Percentiles rank a stretch among this genome's conserved stretches.
These are phyloP conservation scores for Drosophila imparisetae DNA, from an alignment of 2,888 invertebrate species.

Conservation along the genomic window DNA sequence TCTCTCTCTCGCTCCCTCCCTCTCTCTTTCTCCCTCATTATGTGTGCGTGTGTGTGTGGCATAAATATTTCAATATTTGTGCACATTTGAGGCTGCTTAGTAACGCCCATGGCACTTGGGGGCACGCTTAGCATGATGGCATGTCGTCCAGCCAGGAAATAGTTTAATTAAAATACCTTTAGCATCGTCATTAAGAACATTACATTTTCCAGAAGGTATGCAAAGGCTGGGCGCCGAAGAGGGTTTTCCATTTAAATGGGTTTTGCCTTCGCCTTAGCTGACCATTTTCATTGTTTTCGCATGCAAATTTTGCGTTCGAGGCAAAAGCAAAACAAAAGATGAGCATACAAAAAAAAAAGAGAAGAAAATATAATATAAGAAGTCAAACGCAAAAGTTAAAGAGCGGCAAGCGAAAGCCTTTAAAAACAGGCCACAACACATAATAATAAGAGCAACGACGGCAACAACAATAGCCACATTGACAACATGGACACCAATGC, in stretches of 20 bases:
- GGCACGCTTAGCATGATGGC: conserved; percentile 20
- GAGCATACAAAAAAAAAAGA: conserved; percentile 26
- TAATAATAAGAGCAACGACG: conserved; percentile 25
- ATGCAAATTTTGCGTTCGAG: conserved; percentile 62
- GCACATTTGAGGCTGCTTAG: conserved; percentile 76
- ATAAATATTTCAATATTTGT: conserved; percentile 79
- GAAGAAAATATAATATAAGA: conserved; percentile 5
- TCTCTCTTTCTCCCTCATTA: conserved; percentile 5
- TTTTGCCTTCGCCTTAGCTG: conserved; percentile 47
- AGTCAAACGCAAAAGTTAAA: conserved; percentile 41
- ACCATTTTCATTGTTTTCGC: conserved; percentile 77
- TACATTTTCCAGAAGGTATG: conserved; percentile 63
- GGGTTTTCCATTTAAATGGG: conserved; percentile 37
- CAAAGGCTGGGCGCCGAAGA: neutral
- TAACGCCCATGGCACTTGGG: conserved; percentile 37
- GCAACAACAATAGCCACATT: conserved; percentile 24
- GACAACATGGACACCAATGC: conserved; percentile 22
- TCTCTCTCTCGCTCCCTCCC: neutral
- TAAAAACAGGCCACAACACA: conserved; percentile 45
- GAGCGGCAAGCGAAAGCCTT: conserved; percentile 46
- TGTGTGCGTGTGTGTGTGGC: conserved; percentile 44
- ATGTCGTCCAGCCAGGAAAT: conserved; percentile 69
- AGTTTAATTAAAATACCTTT: conserved; percentile 81
- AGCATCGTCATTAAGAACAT: conserved; percentile 75
- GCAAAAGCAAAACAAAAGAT: conserved; percentile 58